Percentiles rank a stretch among this genome's conserved stretches.
These are phyloP conservation scores for Phthorimaea operculella DNA, from an alignment of 1,140 invertebrate species.

Conservation along the genomic window DNA sequence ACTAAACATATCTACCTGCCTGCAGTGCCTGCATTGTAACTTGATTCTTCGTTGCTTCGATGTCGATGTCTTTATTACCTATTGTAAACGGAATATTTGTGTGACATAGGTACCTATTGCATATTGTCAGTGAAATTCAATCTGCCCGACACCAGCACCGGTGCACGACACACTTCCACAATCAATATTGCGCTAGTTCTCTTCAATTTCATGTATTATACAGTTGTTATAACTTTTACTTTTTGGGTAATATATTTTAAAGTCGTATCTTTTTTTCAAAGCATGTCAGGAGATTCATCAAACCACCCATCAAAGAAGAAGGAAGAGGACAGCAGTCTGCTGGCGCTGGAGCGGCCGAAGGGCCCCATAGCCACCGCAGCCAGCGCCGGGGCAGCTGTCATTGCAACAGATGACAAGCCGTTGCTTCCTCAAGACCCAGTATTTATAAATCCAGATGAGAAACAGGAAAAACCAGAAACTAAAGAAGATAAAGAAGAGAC, in stretches of 20 bases:
- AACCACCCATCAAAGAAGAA: conserved; percentile 37
- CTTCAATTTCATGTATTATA: conserved; percentile 2
- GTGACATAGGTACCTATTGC: background rate
- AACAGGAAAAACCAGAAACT: conserved; percentile 38
- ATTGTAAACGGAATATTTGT: conserved; percentile 2
- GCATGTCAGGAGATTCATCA: conserved; percentile 49
- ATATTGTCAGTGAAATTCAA: conserved; percentile 4
- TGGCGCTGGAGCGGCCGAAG: conserved; percentile 32
- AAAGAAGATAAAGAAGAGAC: conserved; percentile 30
- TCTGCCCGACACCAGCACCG: background rate
- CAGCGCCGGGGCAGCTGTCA: conserved; percentile 23
- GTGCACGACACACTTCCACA: background rate
- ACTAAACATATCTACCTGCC: conserved; percentile 12
- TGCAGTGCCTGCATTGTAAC: background rate
- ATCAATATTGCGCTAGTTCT: background rate
- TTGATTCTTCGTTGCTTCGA: background rate
- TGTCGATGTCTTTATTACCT: background rate
- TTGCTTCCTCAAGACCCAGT: conserved; percentile 15
- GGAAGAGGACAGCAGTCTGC: conserved; percentile 34
- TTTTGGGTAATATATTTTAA: conserved; percentile 2
- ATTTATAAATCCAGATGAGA: conserved; percentile 26
- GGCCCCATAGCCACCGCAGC: conserved; percentile 20
- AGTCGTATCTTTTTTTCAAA: conserved; percentile 24
- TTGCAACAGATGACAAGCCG: conserved; percentile 18
- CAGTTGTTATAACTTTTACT: conserved; percentile 2